These are phyloP conservation scores for Clitarchus hookeri DNA, from an alignment of 2,888 invertebrate genomes.

Conservation along the genomic window DNA sequence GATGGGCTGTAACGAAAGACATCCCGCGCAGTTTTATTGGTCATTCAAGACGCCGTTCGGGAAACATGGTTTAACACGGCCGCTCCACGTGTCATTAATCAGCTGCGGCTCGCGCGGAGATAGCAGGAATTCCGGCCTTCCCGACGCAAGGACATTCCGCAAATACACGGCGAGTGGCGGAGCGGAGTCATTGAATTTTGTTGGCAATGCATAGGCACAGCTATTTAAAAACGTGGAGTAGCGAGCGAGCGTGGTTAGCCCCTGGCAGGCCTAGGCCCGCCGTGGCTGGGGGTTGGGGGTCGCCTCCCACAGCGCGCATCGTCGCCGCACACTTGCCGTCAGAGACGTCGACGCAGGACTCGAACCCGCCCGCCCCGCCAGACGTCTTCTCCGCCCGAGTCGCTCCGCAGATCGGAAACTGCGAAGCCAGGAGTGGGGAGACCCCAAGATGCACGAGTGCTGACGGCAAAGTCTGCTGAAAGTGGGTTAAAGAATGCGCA, in stretches of 20 bases:
- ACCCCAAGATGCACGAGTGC: background rate
- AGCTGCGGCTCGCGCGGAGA: background rate
- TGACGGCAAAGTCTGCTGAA: constrained; percentile 27
- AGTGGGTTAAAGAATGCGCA: constrained; percentile 36
- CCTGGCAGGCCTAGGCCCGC: background rate
- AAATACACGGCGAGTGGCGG: background rate
- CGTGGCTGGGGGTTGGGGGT: background rate
- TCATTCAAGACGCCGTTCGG: background rate
- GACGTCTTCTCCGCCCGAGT: background rate
- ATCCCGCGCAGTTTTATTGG: background rate
- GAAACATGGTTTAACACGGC: background rate
- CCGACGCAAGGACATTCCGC: background rate
- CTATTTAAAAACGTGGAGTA: background rate
- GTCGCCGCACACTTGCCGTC: too few species aligned
- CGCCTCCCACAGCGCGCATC: too few species aligned
- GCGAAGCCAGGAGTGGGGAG: background rate
- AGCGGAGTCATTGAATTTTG: background rate
- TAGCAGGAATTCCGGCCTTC: background rate
- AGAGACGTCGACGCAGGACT: too few species aligned
- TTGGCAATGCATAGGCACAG: background rate
- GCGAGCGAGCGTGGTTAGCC: background rate
- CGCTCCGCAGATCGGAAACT: background rate
- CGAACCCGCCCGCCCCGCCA: background rate
- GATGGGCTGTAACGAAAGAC: too few species aligned
- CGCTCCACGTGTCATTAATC: background rate